Evolutionary conservation across 2,888 invertebrate genomes (phyloP), one percentile per base, ranked within the genome.

Genomic region (Patella pellucida): DNA sequence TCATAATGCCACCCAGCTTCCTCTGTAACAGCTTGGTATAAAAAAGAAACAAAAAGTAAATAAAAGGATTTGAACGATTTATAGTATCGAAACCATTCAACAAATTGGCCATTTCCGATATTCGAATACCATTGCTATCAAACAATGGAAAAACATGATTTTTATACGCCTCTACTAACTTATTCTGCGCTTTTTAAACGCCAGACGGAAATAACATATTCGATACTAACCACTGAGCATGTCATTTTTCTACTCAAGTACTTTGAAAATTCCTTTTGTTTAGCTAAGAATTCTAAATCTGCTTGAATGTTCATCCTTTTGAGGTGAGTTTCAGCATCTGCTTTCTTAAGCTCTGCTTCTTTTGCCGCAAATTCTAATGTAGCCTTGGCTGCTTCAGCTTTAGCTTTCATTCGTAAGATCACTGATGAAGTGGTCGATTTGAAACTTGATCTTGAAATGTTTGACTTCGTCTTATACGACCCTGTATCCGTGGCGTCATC

Each of bases 191-290:
- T 3, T 27, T 2, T 27, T 27, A 2, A 27, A 27, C 27, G 27
- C 3, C 27, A 27, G 27, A 27, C 2, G 27, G 1, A 27, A 27
- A 2, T 27, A 3, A 27, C 27, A 3, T 27, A 2, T 27, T 27
- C 27, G 27, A 27, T 27, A 27, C 3, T n/a, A n/a, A n/a, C n/a
- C n/a, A n/a, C n/a, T n/a, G n/a, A n/a, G n/a, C n/a, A n/a, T n/a
- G n/a, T n/a, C n/a, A n/a, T n/a, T n/a, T n/a, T n/a, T n/a, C n/a
- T n/a, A n/a, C n/a, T n/a, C n/a, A n/a, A n/a, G n/a, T n/a, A n/a
- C n/a, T n/a, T n/a, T n/a, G n/a, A n/a, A n/a, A n/a, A n/a, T n/a
- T 67, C 73, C 16, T 72, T 41, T 52, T 78, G 68, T 73, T 73
- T 19, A n/a, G 67, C 54, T 41, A 75, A 14, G 11, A 78, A 56